phyloP scores from a whole-genome alignment of 53 echinoderm and acorn worm genomes.

The Patiria pectinifera region DNA sequence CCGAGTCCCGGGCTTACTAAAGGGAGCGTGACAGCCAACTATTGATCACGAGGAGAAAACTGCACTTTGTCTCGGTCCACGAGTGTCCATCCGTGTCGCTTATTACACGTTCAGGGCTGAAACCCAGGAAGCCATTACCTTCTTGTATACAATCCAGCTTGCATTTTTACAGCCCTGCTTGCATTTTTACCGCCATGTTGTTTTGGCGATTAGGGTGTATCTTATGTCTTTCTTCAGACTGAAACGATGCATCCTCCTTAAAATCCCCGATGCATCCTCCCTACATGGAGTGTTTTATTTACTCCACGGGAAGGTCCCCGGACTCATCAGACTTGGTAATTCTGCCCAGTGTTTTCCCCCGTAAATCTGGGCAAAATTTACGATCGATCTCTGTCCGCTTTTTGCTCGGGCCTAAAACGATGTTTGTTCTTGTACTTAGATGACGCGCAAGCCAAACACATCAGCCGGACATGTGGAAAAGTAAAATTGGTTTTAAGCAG shows the following conservation, averaged over 20 bases:
- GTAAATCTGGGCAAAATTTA: conserved; percentile 12
- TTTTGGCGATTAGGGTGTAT: neutral
- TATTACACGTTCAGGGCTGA: conserved; percentile 7
- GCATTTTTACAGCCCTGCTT: too few species aligned
- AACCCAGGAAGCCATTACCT: neutral
- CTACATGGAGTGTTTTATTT: conserved; percentile 44
- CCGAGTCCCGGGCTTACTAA: too few species aligned
- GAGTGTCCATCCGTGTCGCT: conserved; percentile 23
- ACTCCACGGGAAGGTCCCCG: neutral
- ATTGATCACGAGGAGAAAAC: neutral
- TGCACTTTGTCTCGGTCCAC: neutral
- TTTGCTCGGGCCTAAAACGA: conserved; percentile 2
- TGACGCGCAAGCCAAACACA: conserved; percentile 35
- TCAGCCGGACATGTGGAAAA: neutral
- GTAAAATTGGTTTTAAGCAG: neutral
- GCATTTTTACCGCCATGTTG: neutral
- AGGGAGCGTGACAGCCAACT: neutral
- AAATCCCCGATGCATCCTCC: neutral
- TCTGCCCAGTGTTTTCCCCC: neutral
- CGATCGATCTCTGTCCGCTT: conserved; percentile 29
- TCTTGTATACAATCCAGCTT: neutral
- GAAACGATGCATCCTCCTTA: neutral
- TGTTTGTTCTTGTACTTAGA: conserved; percentile 53
- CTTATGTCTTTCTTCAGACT: neutral
- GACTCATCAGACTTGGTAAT: conserved; percentile 48